Conservation (phyloP, 1,140 invertebrate species). For the Lordiphosa collinella region DNA sequence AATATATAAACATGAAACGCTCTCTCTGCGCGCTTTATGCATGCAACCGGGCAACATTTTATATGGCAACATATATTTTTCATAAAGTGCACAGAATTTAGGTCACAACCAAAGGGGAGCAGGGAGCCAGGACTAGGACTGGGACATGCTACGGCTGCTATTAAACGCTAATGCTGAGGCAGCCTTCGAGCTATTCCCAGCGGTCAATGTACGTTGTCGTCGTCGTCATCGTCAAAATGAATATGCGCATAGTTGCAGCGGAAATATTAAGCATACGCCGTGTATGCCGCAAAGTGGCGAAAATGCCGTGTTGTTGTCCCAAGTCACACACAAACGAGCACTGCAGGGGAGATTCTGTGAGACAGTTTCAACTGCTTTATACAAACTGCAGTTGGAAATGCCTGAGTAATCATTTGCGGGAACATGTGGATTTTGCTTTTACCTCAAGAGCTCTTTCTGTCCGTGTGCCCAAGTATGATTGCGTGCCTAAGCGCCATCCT, state of each 20-base stretch:
- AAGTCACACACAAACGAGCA: conserved; percentile 19
- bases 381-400: no score
- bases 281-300: conserved; percentile 43
- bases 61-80: conserved; percentile 67
- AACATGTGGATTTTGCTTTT: not conserved
- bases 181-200: conserved; percentile 46
- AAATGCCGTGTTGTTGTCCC: conserved; percentile 6
- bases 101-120: conserved; percentile 59
- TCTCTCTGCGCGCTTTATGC: conserved; percentile 40
- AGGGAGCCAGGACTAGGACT: conserved; percentile 12
- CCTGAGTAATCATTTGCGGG: no score
- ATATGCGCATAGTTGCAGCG: conserved; percentile 71
- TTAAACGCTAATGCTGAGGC: conserved; percentile 57
- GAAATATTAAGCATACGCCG: conserved; percentile 73
- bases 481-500: conserved; percentile 75
- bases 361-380: no score
- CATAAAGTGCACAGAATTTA: conserved; percentile 67
- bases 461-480: conserved; percentile 53
- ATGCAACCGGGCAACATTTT: conserved; percentile 55
- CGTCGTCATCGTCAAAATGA: conserved; percentile 65
- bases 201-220: conserved; percentile 59
- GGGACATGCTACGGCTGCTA: conserved; percentile 35
- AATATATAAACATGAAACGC: conserved; percentile 41
- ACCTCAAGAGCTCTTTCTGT: not conserved
- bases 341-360: not conserved